Conservation (phyloP, 1,140 invertebrate species). For the Medauroidea extradentata region DNA sequence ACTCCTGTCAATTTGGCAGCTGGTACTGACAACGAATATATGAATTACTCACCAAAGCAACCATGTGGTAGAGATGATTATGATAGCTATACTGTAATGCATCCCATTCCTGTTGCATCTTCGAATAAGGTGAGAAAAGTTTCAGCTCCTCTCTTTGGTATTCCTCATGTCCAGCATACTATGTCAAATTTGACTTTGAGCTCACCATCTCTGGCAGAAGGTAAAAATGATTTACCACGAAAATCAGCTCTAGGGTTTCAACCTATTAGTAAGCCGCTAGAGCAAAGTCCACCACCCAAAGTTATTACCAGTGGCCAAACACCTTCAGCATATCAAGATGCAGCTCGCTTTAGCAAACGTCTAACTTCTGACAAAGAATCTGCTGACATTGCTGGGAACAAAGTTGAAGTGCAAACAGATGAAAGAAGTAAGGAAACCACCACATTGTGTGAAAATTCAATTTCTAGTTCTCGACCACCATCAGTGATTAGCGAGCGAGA, state of each 20-base stretch:
- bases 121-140: not conserved
- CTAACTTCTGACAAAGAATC: too few relatives aligned
- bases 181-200: not conserved
- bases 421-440: too few relatives aligned
- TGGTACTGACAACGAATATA: slow-evolving; percentile 25
- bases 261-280: too few relatives aligned
- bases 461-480: slow-evolving; percentile 29
- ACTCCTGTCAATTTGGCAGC: slow-evolving; percentile 11
- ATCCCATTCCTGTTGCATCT: not conserved
- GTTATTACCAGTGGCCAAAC: too few relatives aligned
- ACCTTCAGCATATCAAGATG: too few relatives aligned
- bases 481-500: slow-evolving; percentile 38
- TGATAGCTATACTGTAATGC: not conserved
- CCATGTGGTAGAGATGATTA: not conserved
- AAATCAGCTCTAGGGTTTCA: not conserved
- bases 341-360: too few relatives aligned
- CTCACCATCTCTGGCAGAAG: not conserved
- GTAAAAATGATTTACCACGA: not conserved
- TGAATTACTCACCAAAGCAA: slow-evolving; percentile 27
- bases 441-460: too few relatives aligned
- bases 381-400: too few relatives aligned
- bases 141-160: not conserved
- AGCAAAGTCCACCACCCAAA: too few relatives aligned
- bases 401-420: too few relatives aligned
- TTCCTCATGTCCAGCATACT: not conserved